Conservation (phyloP, 2,888 invertebrate genomes). For the Tenthredo livida region DNA sequence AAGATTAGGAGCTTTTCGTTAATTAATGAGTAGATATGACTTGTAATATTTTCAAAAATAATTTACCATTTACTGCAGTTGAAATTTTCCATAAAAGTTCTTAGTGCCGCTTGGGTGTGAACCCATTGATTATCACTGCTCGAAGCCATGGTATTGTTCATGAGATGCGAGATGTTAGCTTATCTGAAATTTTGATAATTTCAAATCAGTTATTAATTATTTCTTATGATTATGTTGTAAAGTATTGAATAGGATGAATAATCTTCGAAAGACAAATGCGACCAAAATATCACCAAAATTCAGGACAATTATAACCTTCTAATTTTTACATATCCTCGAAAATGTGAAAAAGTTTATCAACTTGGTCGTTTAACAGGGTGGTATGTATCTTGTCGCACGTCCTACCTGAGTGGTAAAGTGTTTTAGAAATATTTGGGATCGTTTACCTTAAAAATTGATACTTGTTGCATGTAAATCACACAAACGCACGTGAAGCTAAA, state of each 20-base stretch:
- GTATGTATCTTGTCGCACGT: neutral
- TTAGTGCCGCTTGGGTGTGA: neutral
- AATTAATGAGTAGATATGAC: neutral
- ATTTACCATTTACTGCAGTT: slow-evolving; percentile 30
- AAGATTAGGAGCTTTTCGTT: neutral
- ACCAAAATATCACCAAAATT: neutral
- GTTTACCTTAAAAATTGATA: neutral
- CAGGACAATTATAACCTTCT: neutral
- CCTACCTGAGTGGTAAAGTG: neutral
- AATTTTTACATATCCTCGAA: neutral
- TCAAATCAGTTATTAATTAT: slow-evolving; percentile 4
- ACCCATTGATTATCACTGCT: neutral
- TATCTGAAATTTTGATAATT: neutral
- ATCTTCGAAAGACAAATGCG: neutral
- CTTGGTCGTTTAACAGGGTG: neutral
- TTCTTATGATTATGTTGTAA: neutral
- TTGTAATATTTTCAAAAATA: neutral
- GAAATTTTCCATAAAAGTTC: slow-evolving; percentile 42
- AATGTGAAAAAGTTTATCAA: neutral
- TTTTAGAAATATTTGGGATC: neutral
- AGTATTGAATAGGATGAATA: neutral
- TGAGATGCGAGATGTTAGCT: neutral
- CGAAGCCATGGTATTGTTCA: neutral
- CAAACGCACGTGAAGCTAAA: neutral
- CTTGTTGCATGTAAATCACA: neutral